Base-by-base conservation (phyloP, 2,888 invertebrate species). In the Neelides folsomi region DNA sequence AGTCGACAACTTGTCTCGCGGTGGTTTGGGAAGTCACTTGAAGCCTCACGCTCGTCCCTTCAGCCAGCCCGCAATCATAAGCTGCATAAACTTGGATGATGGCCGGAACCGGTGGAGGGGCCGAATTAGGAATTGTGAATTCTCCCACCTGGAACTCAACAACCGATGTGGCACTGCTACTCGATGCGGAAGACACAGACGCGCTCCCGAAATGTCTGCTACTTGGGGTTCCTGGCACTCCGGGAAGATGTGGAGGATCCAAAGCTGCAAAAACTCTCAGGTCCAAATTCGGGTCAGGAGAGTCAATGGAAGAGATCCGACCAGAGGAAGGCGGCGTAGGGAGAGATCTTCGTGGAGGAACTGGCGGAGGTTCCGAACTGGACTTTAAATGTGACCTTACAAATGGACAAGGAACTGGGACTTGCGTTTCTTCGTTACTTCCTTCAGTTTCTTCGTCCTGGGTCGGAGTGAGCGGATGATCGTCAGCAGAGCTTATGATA, bases 21-120 rank as follows among this genome's bases (percentile, higher is more conserved):
- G 93, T 88, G 1, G 97, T 97, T 63, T 85, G 79, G 0, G 86
- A 83, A 0, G 90, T 93, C 1, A 97, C 89, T 70, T 93, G 92
- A 2, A 97, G 74, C 66, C 92, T 90, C 36, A 97, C 79, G 65
- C 92, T 90, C 0, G 93, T 93, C 6, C 93, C 94, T 56, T 81
- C 82, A 1, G 92, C 88, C 61, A 97, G 73, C 8, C 95, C 95
- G 0, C 92, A 93, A 63, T 94, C 88, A 70, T 95, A 97, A 0
- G 95, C 94, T 6, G 94, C 93, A 68, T 85, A 94, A 7, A 97
- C 92, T 76, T 94, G 80, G 35, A 80, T 37, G 18, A 51, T 18
- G 9, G 15, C 38, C 8, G 20, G 34, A 36, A 18, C 19, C 35
- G 39, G 47, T 5, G 38, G 47, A 47, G 15, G 47, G 37, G 15